Evolutionary conservation across 2,888 invertebrate genomes (phyloP).

Genomic region (Glomeris marginata): DNA sequence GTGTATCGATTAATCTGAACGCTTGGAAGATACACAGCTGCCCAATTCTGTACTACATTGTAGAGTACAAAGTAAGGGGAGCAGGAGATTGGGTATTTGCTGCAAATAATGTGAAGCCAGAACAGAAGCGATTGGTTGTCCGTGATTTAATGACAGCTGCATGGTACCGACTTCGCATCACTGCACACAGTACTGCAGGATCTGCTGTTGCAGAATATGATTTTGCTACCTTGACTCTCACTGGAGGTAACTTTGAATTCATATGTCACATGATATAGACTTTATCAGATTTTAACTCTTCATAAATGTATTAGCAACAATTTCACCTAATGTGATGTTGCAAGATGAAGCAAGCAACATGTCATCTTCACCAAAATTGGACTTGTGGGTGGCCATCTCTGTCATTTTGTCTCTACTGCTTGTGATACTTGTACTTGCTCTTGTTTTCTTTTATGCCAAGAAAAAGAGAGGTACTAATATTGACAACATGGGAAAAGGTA

Average conservation of each 20-base stretch:
- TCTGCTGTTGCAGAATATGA: slow-evolving; percentile 8
- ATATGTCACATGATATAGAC: not conserved
- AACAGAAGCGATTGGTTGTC: slow-evolving; percentile 10
- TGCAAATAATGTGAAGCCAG: slow-evolving; percentile 10
- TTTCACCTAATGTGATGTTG: slow-evolving; percentile 10
- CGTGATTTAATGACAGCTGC: slow-evolving; percentile 4
- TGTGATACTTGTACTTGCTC: slow-evolving; percentile 7
- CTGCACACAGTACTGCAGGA: slow-evolving; percentile 11
- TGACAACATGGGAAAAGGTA: not conserved
- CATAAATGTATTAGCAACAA: slow-evolving; percentile 5
- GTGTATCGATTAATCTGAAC: slow-evolving; percentile 10
- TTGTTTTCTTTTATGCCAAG: slow-evolving; percentile 7
- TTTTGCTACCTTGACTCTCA: slow-evolving; percentile 9
- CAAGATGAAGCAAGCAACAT: slow-evolving; percentile 5
- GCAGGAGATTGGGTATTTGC: slow-evolving; percentile 9
- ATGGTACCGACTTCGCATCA: slow-evolving; percentile 9
- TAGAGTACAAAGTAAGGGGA: slow-evolving; percentile 4
- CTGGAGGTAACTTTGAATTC: slow-evolving; percentile 2
- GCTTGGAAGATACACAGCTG: slow-evolving; percentile 10
- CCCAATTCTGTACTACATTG: slow-evolving; percentile 9
- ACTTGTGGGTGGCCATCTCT: slow-evolving; percentile 1
- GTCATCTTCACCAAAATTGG: slow-evolving; percentile 5
- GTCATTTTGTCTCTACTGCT: slow-evolving; percentile 4
- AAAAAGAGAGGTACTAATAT: not conserved
- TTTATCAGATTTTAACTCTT: not conserved